Conservation (phyloP, 2,888 invertebrate species). For the Horisme vitalbata region DNA sequence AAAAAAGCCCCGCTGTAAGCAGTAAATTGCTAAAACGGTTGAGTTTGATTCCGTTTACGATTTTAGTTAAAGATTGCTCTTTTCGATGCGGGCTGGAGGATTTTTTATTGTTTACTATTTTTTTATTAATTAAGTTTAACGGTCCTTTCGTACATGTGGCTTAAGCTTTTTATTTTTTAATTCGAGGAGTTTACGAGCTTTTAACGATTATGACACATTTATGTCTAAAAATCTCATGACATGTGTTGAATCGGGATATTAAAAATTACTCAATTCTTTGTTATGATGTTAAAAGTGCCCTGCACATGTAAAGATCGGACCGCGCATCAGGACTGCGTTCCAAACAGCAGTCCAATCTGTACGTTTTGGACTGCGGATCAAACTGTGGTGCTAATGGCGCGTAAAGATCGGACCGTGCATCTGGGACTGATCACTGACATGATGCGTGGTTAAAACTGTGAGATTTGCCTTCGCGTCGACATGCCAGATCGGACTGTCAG, state of each 20-base stretch:
- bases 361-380: too few species aligned
- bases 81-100: constrained; percentile 71
- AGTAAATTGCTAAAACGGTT: constrained; percentile 77
- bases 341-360: too few species aligned
- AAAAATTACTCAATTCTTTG: neutral
- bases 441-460: too few species aligned
- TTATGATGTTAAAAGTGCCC: too few species aligned
- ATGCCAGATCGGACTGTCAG: too few species aligned
- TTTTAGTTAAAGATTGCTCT: constrained; percentile 71
- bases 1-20: constrained; percentile 69
- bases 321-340: too few species aligned
- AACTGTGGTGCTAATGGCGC: too few species aligned
- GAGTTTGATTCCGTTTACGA: constrained; percentile 72
- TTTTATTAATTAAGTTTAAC: constrained; percentile 50
- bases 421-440: too few species aligned
- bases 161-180: constrained; percentile 18
- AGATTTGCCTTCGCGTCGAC: too few species aligned
- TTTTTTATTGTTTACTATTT: constrained; percentile 59
- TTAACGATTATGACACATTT: constrained; percentile 25
- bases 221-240: constrained; percentile 25
- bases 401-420: too few species aligned
- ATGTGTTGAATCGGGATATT: constrained; percentile 10
- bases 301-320: too few species aligned
- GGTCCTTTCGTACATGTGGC: constrained; percentile 35
- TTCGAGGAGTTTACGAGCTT: constrained; percentile 20